A percentile compares a stretch with the other conserved stretches of the same genome.
phyloP scores from a whole-genome alignment of 2,113 vertebrate species.

The Micronycteris hirsuta region DNA sequence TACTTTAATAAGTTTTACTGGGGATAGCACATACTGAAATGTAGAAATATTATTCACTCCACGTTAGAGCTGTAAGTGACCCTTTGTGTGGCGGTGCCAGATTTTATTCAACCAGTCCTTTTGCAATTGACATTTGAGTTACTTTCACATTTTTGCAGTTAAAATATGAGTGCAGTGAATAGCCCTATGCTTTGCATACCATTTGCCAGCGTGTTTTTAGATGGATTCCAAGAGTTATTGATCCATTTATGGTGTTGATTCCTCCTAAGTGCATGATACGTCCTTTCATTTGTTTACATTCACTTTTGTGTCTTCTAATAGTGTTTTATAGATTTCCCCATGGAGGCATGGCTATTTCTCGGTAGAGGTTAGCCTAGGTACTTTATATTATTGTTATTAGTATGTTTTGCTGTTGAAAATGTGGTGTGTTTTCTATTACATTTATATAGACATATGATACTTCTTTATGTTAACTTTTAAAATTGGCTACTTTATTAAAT shows the following conservation, averaged over 20 bases:
- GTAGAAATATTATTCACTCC: not conserved
- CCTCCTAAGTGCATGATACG: not conserved
- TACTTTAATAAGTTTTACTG: not conserved
- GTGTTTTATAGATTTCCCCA: not conserved
- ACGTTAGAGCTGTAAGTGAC: not conserved
- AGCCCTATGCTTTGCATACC: not conserved
- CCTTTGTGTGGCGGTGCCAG: not conserved
- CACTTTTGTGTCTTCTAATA: not conserved
- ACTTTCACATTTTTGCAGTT: not conserved
- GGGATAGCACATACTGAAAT: too few relatives aligned
- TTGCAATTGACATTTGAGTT: not conserved
- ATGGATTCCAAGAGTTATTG: not conserved
- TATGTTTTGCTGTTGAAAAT: not conserved
- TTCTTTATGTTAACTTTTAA: not conserved
- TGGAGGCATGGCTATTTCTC: not conserved
- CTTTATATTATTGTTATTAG: not conserved
- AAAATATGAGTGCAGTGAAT: not conserved
- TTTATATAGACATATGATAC: not conserved
- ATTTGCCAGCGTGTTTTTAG: not conserved
- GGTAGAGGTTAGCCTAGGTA: not conserved
- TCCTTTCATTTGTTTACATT: not conserved
- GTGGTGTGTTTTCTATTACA: not conserved
- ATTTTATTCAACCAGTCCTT: not conserved
- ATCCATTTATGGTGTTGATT: not conserved
- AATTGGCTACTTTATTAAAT: not conserved